Conservation (phyloP, 2,113 vertebrate genomes). For the Myotis yumanensis region DNA sequence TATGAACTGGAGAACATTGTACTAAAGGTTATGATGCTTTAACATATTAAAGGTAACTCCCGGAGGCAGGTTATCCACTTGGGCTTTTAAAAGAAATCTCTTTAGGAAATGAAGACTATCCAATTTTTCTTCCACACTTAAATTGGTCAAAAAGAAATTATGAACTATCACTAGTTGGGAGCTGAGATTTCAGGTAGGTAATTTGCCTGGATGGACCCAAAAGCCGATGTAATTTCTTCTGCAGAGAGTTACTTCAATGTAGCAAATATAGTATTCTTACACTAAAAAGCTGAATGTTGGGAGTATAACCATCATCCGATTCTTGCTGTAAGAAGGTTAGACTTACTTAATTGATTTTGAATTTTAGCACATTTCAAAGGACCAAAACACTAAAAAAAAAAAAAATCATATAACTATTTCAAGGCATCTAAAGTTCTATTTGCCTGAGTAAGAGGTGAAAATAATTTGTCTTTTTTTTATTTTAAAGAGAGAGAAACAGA, state of each 20-base stretch:
- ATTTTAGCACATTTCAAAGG: background rate
- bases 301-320: background rate
- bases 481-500: background rate
- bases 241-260: background rate
- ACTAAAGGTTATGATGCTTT: background rate
- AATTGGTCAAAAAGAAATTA: background rate
- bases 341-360: slow-evolving; percentile 13
- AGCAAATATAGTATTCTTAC: background rate
- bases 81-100: background rate
- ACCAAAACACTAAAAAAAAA: background rate
- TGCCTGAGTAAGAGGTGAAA: background rate
- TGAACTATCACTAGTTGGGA: background rate
- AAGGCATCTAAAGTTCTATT: background rate
- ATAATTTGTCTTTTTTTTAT: background rate
- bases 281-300: background rate
- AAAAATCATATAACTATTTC: background rate
- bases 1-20: background rate
- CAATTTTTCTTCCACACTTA: background rate
- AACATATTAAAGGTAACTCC: background rate
- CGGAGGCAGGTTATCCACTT: background rate
- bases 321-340: background rate
- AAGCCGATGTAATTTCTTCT: background rate
- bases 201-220: background rate
- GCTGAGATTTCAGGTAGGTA: background rate
- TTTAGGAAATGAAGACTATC: background rate